Evolutionary conservation across 2,797 vertebrate species (phyloP), one percentile per base, ranked within the genome.

Genomic region (Scarus forsteni): DNA sequence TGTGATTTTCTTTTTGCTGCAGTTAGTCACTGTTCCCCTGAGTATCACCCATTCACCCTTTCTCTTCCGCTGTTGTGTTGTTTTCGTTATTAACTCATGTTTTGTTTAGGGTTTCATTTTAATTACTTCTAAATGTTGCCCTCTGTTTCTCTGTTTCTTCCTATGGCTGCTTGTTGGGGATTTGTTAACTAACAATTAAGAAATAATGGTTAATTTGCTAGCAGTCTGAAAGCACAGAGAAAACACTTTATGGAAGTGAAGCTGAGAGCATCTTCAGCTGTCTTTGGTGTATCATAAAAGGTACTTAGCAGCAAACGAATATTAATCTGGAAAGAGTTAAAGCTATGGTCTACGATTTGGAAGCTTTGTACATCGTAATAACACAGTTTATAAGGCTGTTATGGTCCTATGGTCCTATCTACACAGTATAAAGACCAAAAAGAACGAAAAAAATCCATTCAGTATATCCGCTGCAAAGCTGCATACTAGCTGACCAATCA

Each of bases 111-210:
- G 66, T 75, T 69, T 49, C 59, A 46, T 57, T 39, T 80, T 27
- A 75, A 77, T 77, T 73, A 71, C 63, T 70, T 8, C 38, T 4
- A 55, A 69, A 55, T 12, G 45, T 43, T 65, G 52, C 35, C 52
- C 58, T 57, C 1, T 51, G 55, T 49, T 73, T 35, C 39, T 55
- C 3, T 54, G 18, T 15, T 74, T 13, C 43, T 76, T 45, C 0
- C 7, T 48, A 38, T 67, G 0, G 51, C 39, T 77, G 45, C 55
- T 64, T 64, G 61, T 78, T 27, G 48, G 60, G 45, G 59, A 77
- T 69, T 65, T 66, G 52, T 55, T 61, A 48, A 52, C 64, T 61
- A 58, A 80, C 80, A 79, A 81, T 80, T 76, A 73, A 60, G 60
- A 54, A 58, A 42, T 50, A 58, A 12, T 16, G 18, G 50, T 55